These are phyloP conservation scores for Micrasema longulum DNA, from an alignment of 1,140 invertebrate species.

Conservation along the genomic window DNA sequence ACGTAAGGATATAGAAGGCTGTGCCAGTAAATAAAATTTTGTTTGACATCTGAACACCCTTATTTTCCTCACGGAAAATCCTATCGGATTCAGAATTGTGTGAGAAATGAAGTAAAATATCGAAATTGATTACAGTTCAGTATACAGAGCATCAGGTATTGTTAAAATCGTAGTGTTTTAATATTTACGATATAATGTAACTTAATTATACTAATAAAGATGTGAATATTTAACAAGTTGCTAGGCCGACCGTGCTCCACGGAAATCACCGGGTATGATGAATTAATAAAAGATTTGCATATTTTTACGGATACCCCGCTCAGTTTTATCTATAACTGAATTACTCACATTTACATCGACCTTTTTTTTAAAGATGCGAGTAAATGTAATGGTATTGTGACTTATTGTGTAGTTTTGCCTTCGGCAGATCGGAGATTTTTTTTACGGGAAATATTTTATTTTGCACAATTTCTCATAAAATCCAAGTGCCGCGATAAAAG, in stretches of 20 bases:
- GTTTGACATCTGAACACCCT: slow-evolving; percentile 36
- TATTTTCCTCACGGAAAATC: background rate
- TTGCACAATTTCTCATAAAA: too few relatives aligned
- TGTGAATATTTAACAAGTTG: slow-evolving; percentile 23
- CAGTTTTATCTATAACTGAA: slow-evolving; percentile 11
- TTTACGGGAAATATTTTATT: too few relatives aligned
- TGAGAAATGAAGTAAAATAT: slow-evolving; percentile 30
- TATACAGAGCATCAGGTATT: background rate
- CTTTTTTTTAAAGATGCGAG: background rate
- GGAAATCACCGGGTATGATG: background rate
- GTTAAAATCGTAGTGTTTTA: background rate
- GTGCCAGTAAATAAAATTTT: slow-evolving; percentile 12
- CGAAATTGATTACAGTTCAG: background rate
- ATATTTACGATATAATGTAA: background rate
- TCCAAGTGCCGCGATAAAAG: too few relatives aligned
- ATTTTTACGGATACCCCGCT: background rate
- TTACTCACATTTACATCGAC: background rate
- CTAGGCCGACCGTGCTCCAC: slow-evolving; percentile 6
- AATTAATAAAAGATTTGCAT: background rate
- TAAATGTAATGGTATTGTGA: background rate
- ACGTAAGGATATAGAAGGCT: slow-evolving; percentile 29
- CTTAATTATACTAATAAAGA: background rate
- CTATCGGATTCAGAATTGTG: background rate
- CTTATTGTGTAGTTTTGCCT: background rate
- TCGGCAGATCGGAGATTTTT: too few relatives aligned